Evolutionary conservation across 92 coral and sea anemone species (phyloP).

Genomic region (Palythoa caribaeorum): DNA sequence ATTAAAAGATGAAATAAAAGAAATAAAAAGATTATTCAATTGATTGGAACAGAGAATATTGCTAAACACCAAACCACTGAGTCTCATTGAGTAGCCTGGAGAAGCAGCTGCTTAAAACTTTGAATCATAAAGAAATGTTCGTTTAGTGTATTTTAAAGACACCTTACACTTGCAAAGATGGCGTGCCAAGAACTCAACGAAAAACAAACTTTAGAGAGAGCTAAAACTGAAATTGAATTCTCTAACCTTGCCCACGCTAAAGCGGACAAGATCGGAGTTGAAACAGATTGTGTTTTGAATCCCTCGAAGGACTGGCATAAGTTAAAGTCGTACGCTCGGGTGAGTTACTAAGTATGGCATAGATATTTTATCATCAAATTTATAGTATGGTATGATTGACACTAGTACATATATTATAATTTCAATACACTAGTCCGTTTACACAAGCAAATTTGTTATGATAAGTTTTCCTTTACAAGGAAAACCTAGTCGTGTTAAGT

Average conservation of each 20-base stretch:
- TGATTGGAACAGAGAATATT: too few relatives aligned
- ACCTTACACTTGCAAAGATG: neutral
- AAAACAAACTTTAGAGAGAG: slow-evolving; percentile 21
- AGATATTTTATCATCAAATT: neutral
- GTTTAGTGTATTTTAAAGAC: too few relatives aligned
- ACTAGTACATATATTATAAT: neutral
- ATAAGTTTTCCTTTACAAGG: too few relatives aligned
- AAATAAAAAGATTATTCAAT: too few relatives aligned
- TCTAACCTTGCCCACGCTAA: slow-evolving; percentile 28
- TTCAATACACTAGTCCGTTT: too few relatives aligned
- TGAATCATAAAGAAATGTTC: neutral
- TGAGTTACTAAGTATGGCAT: neutral
- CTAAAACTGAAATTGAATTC: slow-evolving; percentile 17
- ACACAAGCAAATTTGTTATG: too few relatives aligned
- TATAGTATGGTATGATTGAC: neutral
- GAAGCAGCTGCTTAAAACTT: neutral
- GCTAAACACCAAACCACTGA: too few relatives aligned
- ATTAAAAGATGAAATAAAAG: too few relatives aligned
- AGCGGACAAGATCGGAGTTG: slow-evolving; percentile 37
- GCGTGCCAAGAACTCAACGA: slow-evolving; percentile 20
- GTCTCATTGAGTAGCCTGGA: too few relatives aligned
- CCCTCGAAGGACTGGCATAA: slow-evolving; percentile 39
- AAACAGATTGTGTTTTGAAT: slow-evolving; percentile 21
- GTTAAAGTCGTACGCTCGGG: slow-evolving; percentile 27
- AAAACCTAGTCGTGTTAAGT: too few relatives aligned